Evolutionary conservation across 2,797 vertebrate genomes (phyloP).

Genomic region (Periophthalmus magnuspinnatus): DNA sequence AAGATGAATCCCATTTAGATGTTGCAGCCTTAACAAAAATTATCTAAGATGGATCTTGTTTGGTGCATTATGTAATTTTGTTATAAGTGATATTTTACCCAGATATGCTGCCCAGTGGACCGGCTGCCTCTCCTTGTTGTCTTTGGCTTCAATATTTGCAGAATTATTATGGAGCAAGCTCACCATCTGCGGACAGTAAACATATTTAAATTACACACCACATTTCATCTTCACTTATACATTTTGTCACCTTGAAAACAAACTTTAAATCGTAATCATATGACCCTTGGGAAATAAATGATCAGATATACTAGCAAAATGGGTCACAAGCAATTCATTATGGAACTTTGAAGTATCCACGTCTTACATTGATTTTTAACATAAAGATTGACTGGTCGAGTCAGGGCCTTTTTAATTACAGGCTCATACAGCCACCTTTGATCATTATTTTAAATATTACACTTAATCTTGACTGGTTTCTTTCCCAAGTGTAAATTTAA

Average conservation of each 20-base stretch:
- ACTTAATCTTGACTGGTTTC: too few species aligned
- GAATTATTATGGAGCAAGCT: slow-evolving; percentile 90
- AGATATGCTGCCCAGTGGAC: slow-evolving; percentile 93
- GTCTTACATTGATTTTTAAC: too few species aligned
- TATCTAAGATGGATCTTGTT: background rate
- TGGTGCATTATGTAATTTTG: background rate
- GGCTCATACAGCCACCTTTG: too few species aligned
- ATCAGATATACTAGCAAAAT: too few species aligned
- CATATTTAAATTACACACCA: background rate
- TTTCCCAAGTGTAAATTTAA: too few species aligned
- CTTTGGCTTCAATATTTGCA: slow-evolving; percentile 85
- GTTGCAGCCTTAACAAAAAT: background rate
- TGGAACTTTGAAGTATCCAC: too few species aligned
- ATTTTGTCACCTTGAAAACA: background rate
- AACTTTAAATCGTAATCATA: background rate
- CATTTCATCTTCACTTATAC: background rate
- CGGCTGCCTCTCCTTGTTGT: slow-evolving; percentile 91
- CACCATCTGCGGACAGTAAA: slow-evolving; percentile 81
- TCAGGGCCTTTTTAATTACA: too few species aligned
- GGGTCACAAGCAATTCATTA: too few species aligned
- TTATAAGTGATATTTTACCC: slow-evolving; percentile 68
- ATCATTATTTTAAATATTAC: too few species aligned
- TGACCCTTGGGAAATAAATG: background rate
- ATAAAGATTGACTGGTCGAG: too few species aligned
- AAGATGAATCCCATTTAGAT: too few species aligned